Conservation (phyloP, 1,140 invertebrate species). For the Theocolax elegans region DNA sequence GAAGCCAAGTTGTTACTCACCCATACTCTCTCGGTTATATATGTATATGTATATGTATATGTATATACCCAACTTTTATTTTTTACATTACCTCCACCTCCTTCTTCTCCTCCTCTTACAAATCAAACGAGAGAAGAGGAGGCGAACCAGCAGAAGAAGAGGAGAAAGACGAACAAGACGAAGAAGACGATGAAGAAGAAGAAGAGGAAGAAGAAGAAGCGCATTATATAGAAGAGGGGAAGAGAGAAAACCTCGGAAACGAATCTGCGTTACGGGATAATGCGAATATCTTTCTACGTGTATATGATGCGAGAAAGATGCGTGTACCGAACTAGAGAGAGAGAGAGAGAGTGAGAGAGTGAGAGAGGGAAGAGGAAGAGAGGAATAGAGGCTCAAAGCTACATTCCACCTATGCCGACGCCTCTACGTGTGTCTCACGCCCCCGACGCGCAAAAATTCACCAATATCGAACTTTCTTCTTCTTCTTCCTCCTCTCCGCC, state of each 20-base stretch:
- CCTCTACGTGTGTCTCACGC: slow-evolving; percentile 34
- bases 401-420: slow-evolving; percentile 35
- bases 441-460: slow-evolving; percentile 32
- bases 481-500: neutral
- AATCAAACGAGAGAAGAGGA: slow-evolving; percentile 20
- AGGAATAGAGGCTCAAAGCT: too few species aligned
- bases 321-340: too few species aligned
- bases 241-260: slow-evolving; percentile 32
- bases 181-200: neutral
- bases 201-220: slow-evolving; percentile 23
- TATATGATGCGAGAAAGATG: slow-evolving; percentile 11
- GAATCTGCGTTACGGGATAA: slow-evolving; percentile 40
- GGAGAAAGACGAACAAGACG: too few species aligned
- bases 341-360: neutral
- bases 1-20: neutral
- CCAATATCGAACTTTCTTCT: slow-evolving; percentile 3
- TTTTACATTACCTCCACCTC: neutral
- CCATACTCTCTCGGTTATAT: neutral
- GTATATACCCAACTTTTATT: neutral
- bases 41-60: too few species aligned
- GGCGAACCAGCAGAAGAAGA: neutral
- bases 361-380: too few species aligned
- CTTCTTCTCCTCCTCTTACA: slow-evolving; percentile 28
- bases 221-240: slow-evolving; percentile 9
- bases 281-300: slow-evolving; percentile 31